Evolutionary conservation across 2,113 vertebrate species (phyloP).

Genomic region (Malurus elegans): DNA sequence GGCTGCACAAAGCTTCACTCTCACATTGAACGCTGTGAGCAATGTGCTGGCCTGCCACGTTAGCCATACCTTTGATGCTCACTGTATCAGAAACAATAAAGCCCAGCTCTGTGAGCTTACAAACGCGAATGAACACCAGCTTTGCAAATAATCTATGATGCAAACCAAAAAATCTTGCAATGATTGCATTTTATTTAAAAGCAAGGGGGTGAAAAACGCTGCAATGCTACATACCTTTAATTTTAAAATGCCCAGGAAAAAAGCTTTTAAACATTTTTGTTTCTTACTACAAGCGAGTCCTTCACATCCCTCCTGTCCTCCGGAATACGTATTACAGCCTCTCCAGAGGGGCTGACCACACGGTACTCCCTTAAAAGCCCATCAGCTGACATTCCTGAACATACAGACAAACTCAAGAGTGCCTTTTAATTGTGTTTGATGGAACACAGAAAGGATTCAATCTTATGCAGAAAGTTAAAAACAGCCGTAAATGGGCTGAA

Average conservation of each 20-base stretch:
- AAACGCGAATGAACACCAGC: not conserved
- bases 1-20: not conserved
- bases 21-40: not conserved
- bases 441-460: not conserved
- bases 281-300: not conserved
- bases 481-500: not conserved
- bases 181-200: not conserved
- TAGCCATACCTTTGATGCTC: slow-evolving; percentile 15
- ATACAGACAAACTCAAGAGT: not conserved
- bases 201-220: accelerated
- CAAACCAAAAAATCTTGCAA: not conserved
- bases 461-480: not conserved
- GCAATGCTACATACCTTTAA: not conserved
- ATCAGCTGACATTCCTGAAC: not conserved
- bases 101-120: not conserved
- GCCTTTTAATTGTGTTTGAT: not conserved
- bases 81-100: slow-evolving; percentile 50
- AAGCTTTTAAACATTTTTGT: not conserved
- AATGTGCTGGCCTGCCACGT: slow-evolving; percentile 3
- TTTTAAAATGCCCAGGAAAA: not conserved
- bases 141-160: not conserved
- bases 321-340: not conserved
- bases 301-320: not conserved
- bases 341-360: not conserved
- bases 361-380: not conserved